Base-by-base conservation (phyloP, 2,113 vertebrate species). In the Emydura subglobosa region DNA sequence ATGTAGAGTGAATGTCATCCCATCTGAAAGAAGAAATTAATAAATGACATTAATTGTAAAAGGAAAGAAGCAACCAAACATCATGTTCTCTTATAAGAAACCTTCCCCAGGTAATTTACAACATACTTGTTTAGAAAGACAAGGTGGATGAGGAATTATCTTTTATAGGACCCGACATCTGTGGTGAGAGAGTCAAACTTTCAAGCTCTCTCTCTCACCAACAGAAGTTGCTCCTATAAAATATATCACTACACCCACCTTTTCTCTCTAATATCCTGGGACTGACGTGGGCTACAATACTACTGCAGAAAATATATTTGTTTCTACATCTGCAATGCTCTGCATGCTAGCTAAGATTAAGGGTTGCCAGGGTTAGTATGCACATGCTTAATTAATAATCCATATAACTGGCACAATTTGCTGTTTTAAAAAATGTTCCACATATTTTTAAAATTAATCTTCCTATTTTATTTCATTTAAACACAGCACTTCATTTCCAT, bases 351-450 rank as follows among this genome's bases (percentile, higher is more conserved):
- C 59, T 91, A 21, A 96, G 78, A 96, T 96, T 97, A 92, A 97
- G 53, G 51, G 29, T 88, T 97, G 93, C 79, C 68, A 91, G 76
- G 72, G 61, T 95, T 87, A 88, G 21, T 89, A 87, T n/a, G 31
- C n/a, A 87, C 80, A 93, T 91, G 72, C 78, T 91, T 97, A 94
- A 95, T 96, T 95, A 97, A 95, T 94, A 86, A 92, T 85, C 39
- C 44, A n/a, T 79, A 29, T 53, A 95, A 79, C n/a, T 85, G 44
- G 65, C 9, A 4, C 49, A 53, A 87, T 89, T 92, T 95, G 78
- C 22, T 83, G 24, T 83, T 94, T 47, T 89, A 95, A 44, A 94
- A 93, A 85, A 80, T 74, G 27, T 90, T 82, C 31, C 59, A 78
- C 84, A 84, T 91, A 19, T 57, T 87, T 97, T 94, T 24, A n/a